Conservation (phyloP, 2,113 vertebrate species). For the Xerus inauris region DNA sequence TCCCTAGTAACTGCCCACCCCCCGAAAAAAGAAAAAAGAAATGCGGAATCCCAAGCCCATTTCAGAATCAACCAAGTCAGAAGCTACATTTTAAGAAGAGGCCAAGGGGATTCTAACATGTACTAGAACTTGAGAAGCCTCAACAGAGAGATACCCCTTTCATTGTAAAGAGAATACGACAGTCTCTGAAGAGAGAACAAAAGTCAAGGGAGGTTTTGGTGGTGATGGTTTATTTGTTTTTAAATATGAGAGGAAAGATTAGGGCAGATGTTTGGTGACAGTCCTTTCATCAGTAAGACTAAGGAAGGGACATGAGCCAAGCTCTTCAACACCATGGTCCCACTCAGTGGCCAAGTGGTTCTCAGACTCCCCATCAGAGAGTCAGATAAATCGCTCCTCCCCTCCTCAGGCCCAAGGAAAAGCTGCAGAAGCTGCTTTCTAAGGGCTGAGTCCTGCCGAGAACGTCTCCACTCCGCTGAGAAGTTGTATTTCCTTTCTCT, state of each 20-base stretch:
- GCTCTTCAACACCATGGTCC: not conserved
- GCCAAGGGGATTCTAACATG: not conserved
- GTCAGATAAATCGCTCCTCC: not conserved
- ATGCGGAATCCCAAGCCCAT: not conserved
- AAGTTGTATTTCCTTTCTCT: constrained; percentile 9
- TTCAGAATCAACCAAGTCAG: not conserved
- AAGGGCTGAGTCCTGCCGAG: not conserved
- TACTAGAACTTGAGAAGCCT: not conserved
- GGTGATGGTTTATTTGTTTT: not conserved
- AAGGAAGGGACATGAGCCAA: not conserved
- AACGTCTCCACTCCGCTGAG: not conserved
- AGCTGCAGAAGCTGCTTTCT: not conserved
- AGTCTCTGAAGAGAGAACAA: not conserved
- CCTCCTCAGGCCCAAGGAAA: not conserved
- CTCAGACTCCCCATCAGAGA: not conserved
- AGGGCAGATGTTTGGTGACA: not conserved
- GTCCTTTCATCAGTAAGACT: not conserved
- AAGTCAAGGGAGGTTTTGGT: not conserved
- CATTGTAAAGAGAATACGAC: not conserved
- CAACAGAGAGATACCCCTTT: not conserved
- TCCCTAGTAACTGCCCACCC: no score
- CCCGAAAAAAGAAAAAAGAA: not conserved
- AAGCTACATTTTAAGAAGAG: not conserved
- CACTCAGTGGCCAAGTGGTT: not conserved
- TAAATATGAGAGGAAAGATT: not conserved